These are phyloP conservation scores for Bradypus variegatus DNA, from an alignment of 2,797 vertebrate genomes.

Conservation along the genomic window DNA sequence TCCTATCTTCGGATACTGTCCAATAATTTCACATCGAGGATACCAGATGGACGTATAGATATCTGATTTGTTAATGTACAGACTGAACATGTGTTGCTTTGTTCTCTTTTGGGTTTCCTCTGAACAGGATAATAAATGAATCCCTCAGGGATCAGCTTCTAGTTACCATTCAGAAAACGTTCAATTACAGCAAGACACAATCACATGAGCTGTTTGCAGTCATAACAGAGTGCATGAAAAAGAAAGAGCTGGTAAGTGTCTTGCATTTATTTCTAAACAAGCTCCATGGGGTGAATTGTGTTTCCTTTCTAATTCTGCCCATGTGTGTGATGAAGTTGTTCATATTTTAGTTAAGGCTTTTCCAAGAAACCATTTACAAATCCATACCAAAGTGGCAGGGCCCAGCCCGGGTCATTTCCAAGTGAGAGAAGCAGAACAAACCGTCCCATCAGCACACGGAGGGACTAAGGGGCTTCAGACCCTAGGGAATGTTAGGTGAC, in stretches of 20 bases:
- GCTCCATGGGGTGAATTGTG: not conserved
- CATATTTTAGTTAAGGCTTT: not conserved
- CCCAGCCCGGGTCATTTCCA: not conserved
- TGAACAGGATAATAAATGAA: constrained; percentile 85
- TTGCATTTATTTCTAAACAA: not conserved
- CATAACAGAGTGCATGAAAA: constrained; percentile 98
- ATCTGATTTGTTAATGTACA: not conserved
- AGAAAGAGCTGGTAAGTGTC: constrained; percentile 93
- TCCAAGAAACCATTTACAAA: not conserved
- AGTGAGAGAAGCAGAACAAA: not conserved
- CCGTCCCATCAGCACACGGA: not conserved
- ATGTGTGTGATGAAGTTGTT: not conserved
- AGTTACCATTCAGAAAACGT: constrained; percentile 98
- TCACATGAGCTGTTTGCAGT: constrained; percentile 93
- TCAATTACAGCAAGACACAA: constrained; percentile 92
- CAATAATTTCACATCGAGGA: not conserved
- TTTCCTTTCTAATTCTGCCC: constrained; percentile 24
- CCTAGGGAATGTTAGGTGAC: not conserved
- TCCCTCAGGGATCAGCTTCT: constrained; percentile 93
- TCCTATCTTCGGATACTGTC: not conserved
- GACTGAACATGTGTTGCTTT: not conserved
- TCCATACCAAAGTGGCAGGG: not conserved
- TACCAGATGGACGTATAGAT: not conserved
- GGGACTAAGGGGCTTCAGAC: not conserved
- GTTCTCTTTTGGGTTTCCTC: constrained; percentile 42